Conservation (phyloP, 2,797 vertebrate genomes). For the Emys orbicularis region DNA sequence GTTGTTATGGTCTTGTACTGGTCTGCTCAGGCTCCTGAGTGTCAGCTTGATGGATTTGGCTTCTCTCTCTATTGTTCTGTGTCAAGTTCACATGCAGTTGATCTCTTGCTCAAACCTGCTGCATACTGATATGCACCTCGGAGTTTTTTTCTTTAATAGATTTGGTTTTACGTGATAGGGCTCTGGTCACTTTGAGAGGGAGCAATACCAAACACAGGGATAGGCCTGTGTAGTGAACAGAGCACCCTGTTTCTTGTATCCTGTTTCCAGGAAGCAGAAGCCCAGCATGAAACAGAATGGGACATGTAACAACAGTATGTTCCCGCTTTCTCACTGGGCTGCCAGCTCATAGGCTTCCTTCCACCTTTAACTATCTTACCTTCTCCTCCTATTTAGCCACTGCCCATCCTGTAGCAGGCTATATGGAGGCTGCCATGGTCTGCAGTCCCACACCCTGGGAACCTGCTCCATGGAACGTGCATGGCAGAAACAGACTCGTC, state of each 20-base stretch:
- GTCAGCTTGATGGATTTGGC: background rate
- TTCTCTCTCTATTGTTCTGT: background rate
- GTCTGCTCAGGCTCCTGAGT: background rate
- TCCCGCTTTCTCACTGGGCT: background rate
- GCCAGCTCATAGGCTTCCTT: constrained; percentile 46
- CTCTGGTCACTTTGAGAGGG: background rate
- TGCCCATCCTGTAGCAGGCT: constrained; percentile 28
- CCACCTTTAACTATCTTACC: constrained; percentile 35
- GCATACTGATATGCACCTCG: background rate
- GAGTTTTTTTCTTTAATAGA: background rate
- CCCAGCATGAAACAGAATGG: constrained; percentile 14
- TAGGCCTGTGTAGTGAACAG: background rate
- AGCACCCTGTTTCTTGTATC: background rate
- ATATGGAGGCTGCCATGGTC: background rate
- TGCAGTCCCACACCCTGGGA: background rate
- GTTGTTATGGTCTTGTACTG: too few species aligned
- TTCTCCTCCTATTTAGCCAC: constrained; percentile 18
- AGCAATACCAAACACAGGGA: background rate
- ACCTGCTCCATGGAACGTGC: background rate
- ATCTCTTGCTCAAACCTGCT: background rate
- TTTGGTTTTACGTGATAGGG: background rate
- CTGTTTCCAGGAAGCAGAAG: background rate
- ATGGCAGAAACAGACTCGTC: background rate
- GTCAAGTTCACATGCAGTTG: background rate
- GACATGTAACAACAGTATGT: background rate